A percentile compares a stretch with the other conserved stretches of the same genome.
Conservation (phyloP, 2,888 invertebrate genomes). For the Acheta domesticus region DNA sequence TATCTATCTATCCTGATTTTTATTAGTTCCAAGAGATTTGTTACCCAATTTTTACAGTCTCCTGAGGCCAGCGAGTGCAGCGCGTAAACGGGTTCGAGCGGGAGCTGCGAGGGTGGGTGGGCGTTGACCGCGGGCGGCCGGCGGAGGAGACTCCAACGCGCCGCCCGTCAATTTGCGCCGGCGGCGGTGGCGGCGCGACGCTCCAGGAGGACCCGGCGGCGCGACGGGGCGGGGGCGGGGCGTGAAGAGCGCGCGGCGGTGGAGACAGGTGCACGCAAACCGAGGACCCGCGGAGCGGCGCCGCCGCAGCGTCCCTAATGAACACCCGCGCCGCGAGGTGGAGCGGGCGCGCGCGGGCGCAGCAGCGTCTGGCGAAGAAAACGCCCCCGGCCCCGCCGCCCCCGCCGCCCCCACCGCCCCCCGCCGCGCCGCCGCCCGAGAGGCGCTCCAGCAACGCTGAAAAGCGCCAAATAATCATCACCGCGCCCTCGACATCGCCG, state of each 20-base stretch:
- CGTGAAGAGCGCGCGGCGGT: not conserved
- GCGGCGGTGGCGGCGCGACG: not conserved
- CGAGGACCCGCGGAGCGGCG: not conserved
- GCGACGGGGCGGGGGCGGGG: not conserved
- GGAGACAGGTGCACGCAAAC: not conserved
- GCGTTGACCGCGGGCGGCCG: not conserved
- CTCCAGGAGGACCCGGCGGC: not conserved
- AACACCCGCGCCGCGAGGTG: not conserved
- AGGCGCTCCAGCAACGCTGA: not conserved
- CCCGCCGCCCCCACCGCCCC: not conserved
- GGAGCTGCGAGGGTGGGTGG: not conserved
- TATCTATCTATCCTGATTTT: too few species aligned
- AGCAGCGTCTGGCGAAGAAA: not conserved
- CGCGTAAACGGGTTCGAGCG: not conserved
- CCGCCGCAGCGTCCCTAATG: not conserved
- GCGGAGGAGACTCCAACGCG: not conserved
- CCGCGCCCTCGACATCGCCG: conserved; percentile 18
- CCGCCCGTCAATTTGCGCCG: too few species aligned
- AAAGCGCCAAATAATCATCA: conserved; percentile 18
- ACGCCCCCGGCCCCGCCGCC: not conserved
- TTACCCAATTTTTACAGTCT: too few species aligned
- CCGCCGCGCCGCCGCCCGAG: not conserved
- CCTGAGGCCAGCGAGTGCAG: too few species aligned
- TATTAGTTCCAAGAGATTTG: too few species aligned
- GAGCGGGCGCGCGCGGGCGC: not conserved